phyloP scores from a whole-genome alignment of 2,797 vertebrate genomes.

The Falco columbarius region DNA sequence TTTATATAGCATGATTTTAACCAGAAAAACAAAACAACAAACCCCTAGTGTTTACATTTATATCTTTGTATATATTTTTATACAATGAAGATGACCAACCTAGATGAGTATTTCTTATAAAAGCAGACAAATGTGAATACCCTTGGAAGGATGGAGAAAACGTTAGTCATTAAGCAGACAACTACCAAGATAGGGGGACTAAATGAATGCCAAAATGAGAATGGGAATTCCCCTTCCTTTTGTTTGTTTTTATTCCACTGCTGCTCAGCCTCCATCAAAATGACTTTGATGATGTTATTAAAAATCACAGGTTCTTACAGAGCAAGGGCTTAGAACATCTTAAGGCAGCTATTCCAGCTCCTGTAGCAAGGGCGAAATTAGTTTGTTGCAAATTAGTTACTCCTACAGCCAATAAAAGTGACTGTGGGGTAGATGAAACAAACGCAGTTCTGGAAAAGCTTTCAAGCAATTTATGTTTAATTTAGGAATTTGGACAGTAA shows the following conservation, averaged over 20 bases:
- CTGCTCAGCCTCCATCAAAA: background rate
- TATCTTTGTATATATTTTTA: background rate
- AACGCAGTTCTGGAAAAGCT: conserved; percentile 25
- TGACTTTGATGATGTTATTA: background rate
- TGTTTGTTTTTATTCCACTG: background rate
- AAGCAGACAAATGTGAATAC: background rate
- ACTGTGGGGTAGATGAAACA: background rate
- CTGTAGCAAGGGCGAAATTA: conserved; percentile 32
- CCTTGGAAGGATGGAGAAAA: background rate
- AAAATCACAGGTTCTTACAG: background rate
- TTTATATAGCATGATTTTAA: background rate
- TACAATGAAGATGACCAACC: background rate
- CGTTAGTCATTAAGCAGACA: background rate
- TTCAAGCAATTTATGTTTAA: conserved; percentile 50
- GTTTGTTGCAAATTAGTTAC: conserved; percentile 1
- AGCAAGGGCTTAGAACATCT: background rate
- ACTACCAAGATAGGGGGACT: background rate
- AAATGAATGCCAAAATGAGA: background rate
- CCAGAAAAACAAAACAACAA: background rate
- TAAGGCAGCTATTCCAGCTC: background rate
- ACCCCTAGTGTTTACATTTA: background rate
- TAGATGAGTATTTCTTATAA: background rate
- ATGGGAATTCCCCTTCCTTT: conserved; percentile 18
- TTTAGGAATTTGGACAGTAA: conserved; percentile 34
- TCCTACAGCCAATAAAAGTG: conserved; percentile 17